Conservation (phyloP, 2,888 invertebrate genomes). For the Rutpela maculata region DNA sequence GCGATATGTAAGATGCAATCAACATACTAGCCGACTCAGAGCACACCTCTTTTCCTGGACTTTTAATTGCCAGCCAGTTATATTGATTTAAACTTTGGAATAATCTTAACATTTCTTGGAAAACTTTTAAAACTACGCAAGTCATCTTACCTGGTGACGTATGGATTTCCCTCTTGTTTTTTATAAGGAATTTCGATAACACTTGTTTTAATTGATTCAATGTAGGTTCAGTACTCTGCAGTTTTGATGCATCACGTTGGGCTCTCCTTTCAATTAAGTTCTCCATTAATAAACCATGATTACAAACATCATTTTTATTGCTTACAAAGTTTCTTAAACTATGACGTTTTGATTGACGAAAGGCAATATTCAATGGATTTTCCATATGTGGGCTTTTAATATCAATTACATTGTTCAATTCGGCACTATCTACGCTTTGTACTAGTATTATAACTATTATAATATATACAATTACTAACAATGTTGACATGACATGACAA, state of each 20-base stretch:
- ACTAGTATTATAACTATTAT: slow-evolving; percentile 49
- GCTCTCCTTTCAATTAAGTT: not conserved
- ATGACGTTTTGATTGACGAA: slow-evolving; percentile 50
- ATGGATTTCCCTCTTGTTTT: slow-evolving; percentile 20
- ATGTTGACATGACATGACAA: slow-evolving; percentile 53
- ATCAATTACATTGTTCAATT: slow-evolving; percentile 39
- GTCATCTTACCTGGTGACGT: slow-evolving; percentile 15
- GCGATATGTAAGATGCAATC: too few relatives aligned
- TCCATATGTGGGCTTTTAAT: slow-evolving; percentile 38
- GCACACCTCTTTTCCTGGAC: too few relatives aligned
- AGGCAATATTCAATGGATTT: slow-evolving; percentile 46
- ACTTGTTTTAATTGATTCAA: slow-evolving; percentile 13
- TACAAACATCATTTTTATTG: slow-evolving; percentile 55
- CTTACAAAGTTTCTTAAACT: slow-evolving; percentile 57
- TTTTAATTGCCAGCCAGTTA: too few relatives aligned
- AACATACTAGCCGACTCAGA: too few relatives aligned
- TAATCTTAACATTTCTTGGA: not conserved
- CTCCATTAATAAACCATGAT: slow-evolving; percentile 51
- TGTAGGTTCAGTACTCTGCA: slow-evolving; percentile 1
- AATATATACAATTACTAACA: slow-evolving; percentile 46
- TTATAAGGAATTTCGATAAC: slow-evolving; percentile 10
- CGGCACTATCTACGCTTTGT: slow-evolving; percentile 54
- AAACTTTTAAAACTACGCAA: not conserved
- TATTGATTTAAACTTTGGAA: too few relatives aligned
- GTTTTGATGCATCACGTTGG: not conserved